A percentile compares a stretch with the other conserved stretches of the same genome.
Evolutionary conservation across 2,797 vertebrate genomes (phyloP).

Genomic region (Alfaro cultratus): DNA sequence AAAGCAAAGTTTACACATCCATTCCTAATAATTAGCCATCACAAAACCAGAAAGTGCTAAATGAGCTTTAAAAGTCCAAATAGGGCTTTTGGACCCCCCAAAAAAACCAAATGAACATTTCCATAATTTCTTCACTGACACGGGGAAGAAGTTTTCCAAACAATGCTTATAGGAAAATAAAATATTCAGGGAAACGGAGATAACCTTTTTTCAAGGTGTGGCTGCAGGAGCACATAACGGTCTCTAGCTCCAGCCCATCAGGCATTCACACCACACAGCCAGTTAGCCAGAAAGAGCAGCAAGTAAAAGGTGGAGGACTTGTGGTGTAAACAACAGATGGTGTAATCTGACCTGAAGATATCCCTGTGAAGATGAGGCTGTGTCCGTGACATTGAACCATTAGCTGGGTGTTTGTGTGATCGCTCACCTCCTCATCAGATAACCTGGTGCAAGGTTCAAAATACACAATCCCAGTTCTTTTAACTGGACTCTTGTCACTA

Average conservation of each 20-base stretch:
- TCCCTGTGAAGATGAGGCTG: not conserved
- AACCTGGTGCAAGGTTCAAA: not conserved
- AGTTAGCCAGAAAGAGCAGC: not conserved
- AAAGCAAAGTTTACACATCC: no score
- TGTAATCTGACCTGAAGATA: conserved; percentile 1
- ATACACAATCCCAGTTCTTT: not conserved
- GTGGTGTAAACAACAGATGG: conserved; percentile 4
- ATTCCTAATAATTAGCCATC: not conserved
- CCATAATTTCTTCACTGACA: not conserved
- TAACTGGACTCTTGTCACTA: not conserved
- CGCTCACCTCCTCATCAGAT: not conserved
- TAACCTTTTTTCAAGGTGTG: not conserved
- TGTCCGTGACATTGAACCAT: not conserved
- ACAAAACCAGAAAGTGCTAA: not conserved
- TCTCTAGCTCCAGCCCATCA: not conserved
- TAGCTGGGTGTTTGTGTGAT: not conserved
- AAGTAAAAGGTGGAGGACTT: conserved; percentile 8
- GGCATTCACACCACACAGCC: not conserved
- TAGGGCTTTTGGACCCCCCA: not conserved
- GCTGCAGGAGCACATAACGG: not conserved
- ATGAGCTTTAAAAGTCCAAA: not conserved
- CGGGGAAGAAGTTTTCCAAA: not conserved
- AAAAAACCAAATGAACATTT: not conserved
- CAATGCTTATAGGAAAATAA: not conserved
- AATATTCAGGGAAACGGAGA: not conserved